phyloP scores from a whole-genome alignment of 2,888 invertebrate species.

The Archaeoteleia sp. region DNA sequence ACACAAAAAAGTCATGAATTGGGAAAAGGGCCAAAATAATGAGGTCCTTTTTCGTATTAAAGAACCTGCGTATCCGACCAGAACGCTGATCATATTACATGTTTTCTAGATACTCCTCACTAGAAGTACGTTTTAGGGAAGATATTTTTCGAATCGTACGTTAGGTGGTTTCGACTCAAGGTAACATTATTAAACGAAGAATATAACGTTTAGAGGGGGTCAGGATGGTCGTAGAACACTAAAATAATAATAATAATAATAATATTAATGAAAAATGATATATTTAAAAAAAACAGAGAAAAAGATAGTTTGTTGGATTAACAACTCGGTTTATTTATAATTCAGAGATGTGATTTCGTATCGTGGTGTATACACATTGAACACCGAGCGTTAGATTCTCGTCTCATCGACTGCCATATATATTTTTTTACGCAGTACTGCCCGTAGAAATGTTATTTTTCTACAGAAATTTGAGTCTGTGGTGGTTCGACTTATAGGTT shows the following conservation, averaged over 20 bases:
- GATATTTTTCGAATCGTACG: conserved; percentile 47
- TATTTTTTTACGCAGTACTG: conserved; percentile 46
- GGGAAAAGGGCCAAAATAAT: conserved; percentile 9
- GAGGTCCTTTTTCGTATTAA: neutral
- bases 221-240: conserved; percentile 48
- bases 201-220: conserved; percentile 39
- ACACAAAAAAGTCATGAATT: neutral
- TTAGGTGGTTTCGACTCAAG: conserved; percentile 40
- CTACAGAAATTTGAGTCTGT: conserved; percentile 24
- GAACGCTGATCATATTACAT: conserved; percentile 35
- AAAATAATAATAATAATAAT: conserved; percentile 36
- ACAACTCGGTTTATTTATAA: conserved; percentile 44
- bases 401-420: conserved; percentile 34
- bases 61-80: conserved; percentile 29
- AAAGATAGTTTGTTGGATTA: conserved; percentile 18
- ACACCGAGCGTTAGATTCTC: conserved; percentile 3
- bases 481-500: conserved; percentile 25
- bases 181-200: conserved; percentile 26
- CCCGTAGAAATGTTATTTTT: conserved; percentile 42
- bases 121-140: conserved; percentile 35
- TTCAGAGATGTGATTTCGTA: conserved; percentile 34
- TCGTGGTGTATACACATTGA: conserved; percentile 20
- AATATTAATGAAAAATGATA: conserved; percentile 16
- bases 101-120: conserved; percentile 47
- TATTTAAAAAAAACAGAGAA: too few species aligned